Evolutionary conservation across 2,797 vertebrate species (phyloP), one percentile per base, ranked within the genome.

Genomic region (Falco concolor): DNA sequence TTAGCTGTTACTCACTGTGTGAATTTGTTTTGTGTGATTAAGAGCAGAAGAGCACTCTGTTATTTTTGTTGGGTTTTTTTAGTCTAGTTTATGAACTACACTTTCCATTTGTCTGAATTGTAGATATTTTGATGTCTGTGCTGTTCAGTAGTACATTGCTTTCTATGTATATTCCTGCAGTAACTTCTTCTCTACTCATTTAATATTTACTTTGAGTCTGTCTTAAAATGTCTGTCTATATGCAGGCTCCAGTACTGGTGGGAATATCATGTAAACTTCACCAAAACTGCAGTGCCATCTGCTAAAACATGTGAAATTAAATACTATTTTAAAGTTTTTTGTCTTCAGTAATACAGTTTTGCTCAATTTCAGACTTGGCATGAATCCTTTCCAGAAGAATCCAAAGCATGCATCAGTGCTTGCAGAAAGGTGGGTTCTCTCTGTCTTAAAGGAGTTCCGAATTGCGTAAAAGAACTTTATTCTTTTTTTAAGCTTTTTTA

Each of bases 351-450:
- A 96, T 72, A 65, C 17, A 56, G 6, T 86, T 96, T 85, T 91
- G 42, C 40, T 93, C 89, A 10, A 86, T 96, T 95, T 79, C 96
- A 99, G 99, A 54, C 98, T 99, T 50, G 99, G 99, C 73, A 99
- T 99, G 99, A 99, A 99, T 97, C 98, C 99, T 12, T 99, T 99
- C 97, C 99, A 99, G 98, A 99, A 99, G 98, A 99, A 99, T 96
- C 99, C 99, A 59, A 99, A 99, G 94, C 99, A 99, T 54, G 99
- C 99, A 3, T 99, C 99, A 0, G 99, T 99, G 78, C 97, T 99
- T 84, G 97, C 99, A 87, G 99, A 99, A 98, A 99, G 99, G 99
- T 99, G 81, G 94, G 97, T 34, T 13, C 13, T 60, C 8, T 47
- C 21, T n/a, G 1, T 69, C 68, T 67, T 83, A 57, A 81, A 42